Percentiles rank a stretch among this genome's conserved stretches.
phyloP scores from a whole-genome alignment of 2,113 vertebrate genomes.

The Paraplagusia blochii region DNA sequence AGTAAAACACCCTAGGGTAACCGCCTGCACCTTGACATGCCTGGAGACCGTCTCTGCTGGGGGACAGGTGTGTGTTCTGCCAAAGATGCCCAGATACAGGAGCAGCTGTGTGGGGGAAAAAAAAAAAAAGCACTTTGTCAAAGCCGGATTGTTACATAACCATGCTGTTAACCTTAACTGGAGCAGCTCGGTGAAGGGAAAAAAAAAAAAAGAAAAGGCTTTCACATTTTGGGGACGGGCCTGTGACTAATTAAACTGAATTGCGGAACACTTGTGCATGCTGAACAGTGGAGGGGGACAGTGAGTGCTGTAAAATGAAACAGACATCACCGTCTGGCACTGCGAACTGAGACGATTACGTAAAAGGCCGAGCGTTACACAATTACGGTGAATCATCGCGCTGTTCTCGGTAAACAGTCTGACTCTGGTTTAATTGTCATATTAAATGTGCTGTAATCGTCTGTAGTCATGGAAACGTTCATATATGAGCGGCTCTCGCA shows the following conservation, averaged over 20 bases:
- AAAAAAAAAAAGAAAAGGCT: conserved; percentile 52
- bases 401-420: conserved; percentile 7
- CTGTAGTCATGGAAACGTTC: conserved; percentile 13
- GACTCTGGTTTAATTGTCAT: not conserved
- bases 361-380: not conserved
- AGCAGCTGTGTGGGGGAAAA: conserved; percentile 19
- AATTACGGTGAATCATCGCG: not conserved
- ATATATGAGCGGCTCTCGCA: not conserved
- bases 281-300: conserved; percentile 31
- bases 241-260: conserved; percentile 54
- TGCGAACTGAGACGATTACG: not conserved
- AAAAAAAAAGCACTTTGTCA: conserved; percentile 42
- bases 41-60: conserved; percentile 36
- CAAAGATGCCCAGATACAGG: conserved; percentile 41
- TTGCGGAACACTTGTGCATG: conserved; percentile 42
- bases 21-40: conserved; percentile 29
- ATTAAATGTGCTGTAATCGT: not conserved
- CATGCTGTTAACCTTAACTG: conserved; percentile 64
- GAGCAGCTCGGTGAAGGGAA: conserved; percentile 47
- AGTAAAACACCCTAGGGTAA: conserved; percentile 47
- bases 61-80: conserved; percentile 33
- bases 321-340: conserved; percentile 12
- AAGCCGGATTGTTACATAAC: conserved; percentile 44
- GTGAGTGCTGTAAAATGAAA: conserved; percentile 21
- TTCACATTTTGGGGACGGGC: conserved; percentile 33